Evolutionary conservation across 2,888 invertebrate species (phyloP).

Genomic region (Antheraea assamensis): DNA sequence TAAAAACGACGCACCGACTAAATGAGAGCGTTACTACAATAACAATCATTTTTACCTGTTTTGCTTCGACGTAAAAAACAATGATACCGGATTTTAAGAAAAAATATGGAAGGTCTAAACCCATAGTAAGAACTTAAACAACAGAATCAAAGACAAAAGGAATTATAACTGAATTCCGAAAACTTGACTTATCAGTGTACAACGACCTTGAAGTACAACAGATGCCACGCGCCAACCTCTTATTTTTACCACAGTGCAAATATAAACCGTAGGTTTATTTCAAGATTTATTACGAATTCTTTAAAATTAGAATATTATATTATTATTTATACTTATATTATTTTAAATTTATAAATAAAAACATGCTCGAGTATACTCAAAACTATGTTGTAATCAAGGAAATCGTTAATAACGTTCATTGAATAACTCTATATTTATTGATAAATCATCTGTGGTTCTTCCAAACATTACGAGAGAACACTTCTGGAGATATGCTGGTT

Average conservation of each 20-base stretch:
- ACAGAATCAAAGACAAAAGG: not conserved
- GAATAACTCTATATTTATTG: no score
- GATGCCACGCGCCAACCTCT: slow-evolving; percentile 10
- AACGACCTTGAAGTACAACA: not conserved
- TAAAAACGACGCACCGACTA: not conserved
- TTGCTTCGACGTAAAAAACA: not conserved
- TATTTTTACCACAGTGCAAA: not conserved
- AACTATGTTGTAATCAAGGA: no score
- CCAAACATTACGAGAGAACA: no score
- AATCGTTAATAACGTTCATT: not conserved
- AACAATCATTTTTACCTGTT: not conserved
- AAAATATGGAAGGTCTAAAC: not conserved
- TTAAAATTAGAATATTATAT: not conserved
- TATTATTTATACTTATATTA: no score
- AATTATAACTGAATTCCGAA: slow-evolving; percentile 5
- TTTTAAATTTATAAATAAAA: no score
- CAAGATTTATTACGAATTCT: not conserved
- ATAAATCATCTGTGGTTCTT: no score
- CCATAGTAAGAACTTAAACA: not conserved
- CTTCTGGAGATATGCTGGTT: no score
- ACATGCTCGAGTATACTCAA: no score
- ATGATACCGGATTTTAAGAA: not conserved
- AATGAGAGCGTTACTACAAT: not conserved
- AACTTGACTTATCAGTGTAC: slow-evolving; percentile 4
- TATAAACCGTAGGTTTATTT: not conserved